A percentile compares a stretch with the other conserved stretches of the same genome.
phyloP scores from a whole-genome alignment of 2,888 invertebrate species.

The Caenorhabditis plicata region DNA sequence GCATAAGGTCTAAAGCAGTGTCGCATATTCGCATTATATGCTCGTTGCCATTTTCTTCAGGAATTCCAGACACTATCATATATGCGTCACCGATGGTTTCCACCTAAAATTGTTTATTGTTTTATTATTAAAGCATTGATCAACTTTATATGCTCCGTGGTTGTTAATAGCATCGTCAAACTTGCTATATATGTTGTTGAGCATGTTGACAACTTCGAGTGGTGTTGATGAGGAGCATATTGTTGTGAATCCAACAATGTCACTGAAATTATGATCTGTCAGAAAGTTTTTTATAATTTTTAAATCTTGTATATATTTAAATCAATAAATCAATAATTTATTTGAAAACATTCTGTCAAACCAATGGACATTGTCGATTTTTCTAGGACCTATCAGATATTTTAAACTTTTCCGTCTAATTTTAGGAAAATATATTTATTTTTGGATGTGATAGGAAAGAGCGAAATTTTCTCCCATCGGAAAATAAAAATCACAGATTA shows the following conservation, averaged over 20 bases:
- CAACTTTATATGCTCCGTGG: conserved; percentile 45
- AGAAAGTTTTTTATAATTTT: too few relatives aligned
- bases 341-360: background rate
- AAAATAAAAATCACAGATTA: too few relatives aligned
- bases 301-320: background rate
- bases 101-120: conserved; percentile 36
- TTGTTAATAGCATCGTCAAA: conserved; percentile 62
- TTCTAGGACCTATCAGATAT: too few relatives aligned
- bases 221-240: conserved; percentile 49
- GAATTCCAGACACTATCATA: conserved; percentile 62
- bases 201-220: conserved; percentile 50
- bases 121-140: background rate
- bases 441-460: too few relatives aligned
- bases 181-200: conserved; percentile 58
- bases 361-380: background rate
- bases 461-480: too few relatives aligned
- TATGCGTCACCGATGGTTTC: conserved; percentile 63
- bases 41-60: conserved; percentile 59
- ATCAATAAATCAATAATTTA: too few relatives aligned
- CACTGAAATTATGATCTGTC: conserved; percentile 45
- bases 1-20: conserved; percentile 57
- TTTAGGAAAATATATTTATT: too few relatives aligned
- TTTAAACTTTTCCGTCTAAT: too few relatives aligned
- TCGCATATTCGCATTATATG: conserved; percentile 54
- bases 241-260: conserved; percentile 57